Evolutionary conservation across 2,888 invertebrate species (phyloP), one percentile per base, ranked within the genome.

Genomic region (Apamea sordens): DNA sequence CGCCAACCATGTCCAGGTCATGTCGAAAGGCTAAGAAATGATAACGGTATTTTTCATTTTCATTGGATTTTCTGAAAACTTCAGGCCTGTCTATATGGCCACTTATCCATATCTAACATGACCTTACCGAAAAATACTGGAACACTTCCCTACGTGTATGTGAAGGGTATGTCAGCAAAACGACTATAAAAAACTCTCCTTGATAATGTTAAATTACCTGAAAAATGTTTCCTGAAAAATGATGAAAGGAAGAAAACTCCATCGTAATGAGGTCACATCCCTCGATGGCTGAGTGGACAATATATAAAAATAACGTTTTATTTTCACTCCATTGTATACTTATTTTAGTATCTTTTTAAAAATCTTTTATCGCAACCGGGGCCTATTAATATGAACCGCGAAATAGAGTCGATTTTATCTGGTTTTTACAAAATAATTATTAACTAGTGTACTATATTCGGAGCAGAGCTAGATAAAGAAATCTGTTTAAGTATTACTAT

Each of bases 301-400:
- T 61, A 78, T 82, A 81, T 82, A 75, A 81, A 86, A 86, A 86
- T 88, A 89, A 88, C 86, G 28, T 78, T 79, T 81, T 85, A 76
- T 73, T 79, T 86, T 80, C 77, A 63, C 69, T 56, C 41, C 63
- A 83, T 81, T 81, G 73, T 85, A n/a, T 78, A 80, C 77, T 61
- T 82, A 77, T 83, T 79, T 78, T 53, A 15, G 59, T 68, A 72
- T 69, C 28, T 63, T 53, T 44, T n/a, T 64, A 18, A 44, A 72
- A 36, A 18, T 21, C 36, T 56, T 65, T 61, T 47, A 47, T 80
- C 65, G 50, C 53, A 7, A 65, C n/a, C 21, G 15, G 10, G 28
- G 0, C 59, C 47, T 28, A n/a, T 24, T 68, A 41, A 77, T 77
- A 69, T 41, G 4, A 50, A n/a, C 47, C 28, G 28, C 10, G 56